A percentile compares a stretch with the other conserved stretches of the same genome.
Conservation (phyloP, 2,113 vertebrate species). For the Balaeniceps rex region DNA sequence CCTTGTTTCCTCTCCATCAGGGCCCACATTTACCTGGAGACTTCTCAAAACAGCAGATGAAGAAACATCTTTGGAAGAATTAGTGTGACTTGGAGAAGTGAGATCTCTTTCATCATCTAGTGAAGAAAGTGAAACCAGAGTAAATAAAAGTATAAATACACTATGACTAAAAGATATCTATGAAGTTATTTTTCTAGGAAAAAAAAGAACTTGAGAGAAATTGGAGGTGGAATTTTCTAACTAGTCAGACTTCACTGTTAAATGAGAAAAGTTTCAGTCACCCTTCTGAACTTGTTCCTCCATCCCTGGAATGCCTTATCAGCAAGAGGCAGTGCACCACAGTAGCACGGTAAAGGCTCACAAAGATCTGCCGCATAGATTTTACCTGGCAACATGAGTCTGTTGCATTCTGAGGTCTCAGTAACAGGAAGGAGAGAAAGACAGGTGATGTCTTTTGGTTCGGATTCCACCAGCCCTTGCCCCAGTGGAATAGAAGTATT, state of each 20-base stretch:
- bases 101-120: slow-evolving; percentile 74
- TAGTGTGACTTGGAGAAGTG: slow-evolving; percentile 65
- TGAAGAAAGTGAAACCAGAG: slow-evolving; percentile 13
- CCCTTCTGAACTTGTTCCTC: neutral
- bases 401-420: slow-evolving; percentile 87
- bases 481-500: slow-evolving; percentile 95
- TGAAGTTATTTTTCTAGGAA: neutral
- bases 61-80: slow-evolving; percentile 75
- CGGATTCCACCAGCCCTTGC: slow-evolving; percentile 87
- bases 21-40: slow-evolving; percentile 79
- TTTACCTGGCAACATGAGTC: slow-evolving; percentile 91
- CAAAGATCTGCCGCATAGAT: neutral
- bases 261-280: neutral
- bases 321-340: neutral
- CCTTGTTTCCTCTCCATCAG: slow-evolving; percentile 81
- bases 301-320: neutral
- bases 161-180: neutral
- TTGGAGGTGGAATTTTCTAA: neutral
- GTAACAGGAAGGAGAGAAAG: slow-evolving; percentile 87
- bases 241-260: neutral
- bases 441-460: slow-evolving; percentile 85
- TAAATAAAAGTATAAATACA: neutral
- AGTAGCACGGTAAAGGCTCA: neutral
- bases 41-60: slow-evolving; percentile 80
- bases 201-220: neutral